Conservation (phyloP, 2,113 vertebrate genomes). For the Lethenteron reissneri region DNA sequence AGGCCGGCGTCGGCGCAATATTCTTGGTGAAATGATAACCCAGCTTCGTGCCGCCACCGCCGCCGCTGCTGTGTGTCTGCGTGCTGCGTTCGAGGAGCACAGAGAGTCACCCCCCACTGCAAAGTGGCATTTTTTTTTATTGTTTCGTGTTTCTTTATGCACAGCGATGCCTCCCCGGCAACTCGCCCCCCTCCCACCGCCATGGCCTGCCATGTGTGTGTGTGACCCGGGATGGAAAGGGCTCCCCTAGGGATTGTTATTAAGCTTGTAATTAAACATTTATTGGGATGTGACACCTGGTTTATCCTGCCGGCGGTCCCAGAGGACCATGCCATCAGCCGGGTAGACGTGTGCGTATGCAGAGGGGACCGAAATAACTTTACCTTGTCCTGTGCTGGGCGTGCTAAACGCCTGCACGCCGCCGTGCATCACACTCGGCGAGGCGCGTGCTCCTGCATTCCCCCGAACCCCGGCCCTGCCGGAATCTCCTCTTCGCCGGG, state of each 20-base stretch:
- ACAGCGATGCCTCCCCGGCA: constrained; percentile 2
- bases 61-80: too few relatives aligned
- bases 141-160: constrained; percentile 4
- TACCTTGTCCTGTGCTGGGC: not conserved
- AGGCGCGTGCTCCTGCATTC: constrained; percentile 2
- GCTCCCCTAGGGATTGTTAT: constrained; percentile 2
- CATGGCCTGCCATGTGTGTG: constrained; percentile 1
- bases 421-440: not conserved
- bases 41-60: too few relatives aligned
- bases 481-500: too few relatives aligned
- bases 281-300: constrained; percentile 5
- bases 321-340: not conserved
- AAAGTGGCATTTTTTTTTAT: not conserved
- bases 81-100: too few relatives aligned
- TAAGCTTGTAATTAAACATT: constrained; percentile 5
- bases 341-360: not conserved
- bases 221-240: not conserved
- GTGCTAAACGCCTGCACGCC: not conserved
- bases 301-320: constrained; percentile 1
- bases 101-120: too few relatives aligned
- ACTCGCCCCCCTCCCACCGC: not conserved
- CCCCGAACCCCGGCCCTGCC: too few relatives aligned
- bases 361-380: not conserved
- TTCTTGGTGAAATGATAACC: too few relatives aligned
- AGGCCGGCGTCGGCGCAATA: too few relatives aligned